Evolutionary conservation across 2,113 vertebrate genomes (phyloP), one percentile per base, ranked within the genome.

Genomic region (Phrynosoma blainvillii): DNA sequence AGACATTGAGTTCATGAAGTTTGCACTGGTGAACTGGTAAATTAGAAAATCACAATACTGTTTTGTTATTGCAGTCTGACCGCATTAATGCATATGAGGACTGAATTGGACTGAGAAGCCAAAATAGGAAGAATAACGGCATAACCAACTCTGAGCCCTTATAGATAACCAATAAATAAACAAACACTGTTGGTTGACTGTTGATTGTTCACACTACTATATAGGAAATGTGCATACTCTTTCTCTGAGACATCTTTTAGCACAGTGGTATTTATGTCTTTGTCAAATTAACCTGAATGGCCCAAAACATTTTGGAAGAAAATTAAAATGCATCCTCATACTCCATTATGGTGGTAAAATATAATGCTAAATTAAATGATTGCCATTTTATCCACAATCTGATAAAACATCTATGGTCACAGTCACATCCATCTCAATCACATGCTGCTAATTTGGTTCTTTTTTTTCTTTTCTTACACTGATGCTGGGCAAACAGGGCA

Each of bases 21-120:
- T 91, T 95, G 94, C 94, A 88, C 95, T 95, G 94, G 82, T 96
- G 95, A 96, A 93, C 93, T 95, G 94, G 91, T 94, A 96, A 96
- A 96, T 95, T 95, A 95, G 91, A 95, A 96, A 96, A 90, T 92
- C 93, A 91, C 89, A 94, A 90, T 52, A 92, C 82, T 92, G 82
- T 40, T 40, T 85, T 85, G 87, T 92, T 93, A 80, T 88, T 83
- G 59, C 91, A 93, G n/a, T 92, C 74, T 87, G 90, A 65, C 87
- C 83, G n/a, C 78, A 86, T 93, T 93, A 91, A 94, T 92, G 90
- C 92, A 90, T 10, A 70, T 71, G 14, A 89, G 75, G 87, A 0
- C 90, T 77, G 87, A 88, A 76, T 77, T 88, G 71, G n/a, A 36
- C 12, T 76, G 88, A 94, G 92, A 93, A 93, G 36, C 0, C 0